Conservation (phyloP, 2,797 vertebrate genomes). For the Pogoniulus pusillus region DNA sequence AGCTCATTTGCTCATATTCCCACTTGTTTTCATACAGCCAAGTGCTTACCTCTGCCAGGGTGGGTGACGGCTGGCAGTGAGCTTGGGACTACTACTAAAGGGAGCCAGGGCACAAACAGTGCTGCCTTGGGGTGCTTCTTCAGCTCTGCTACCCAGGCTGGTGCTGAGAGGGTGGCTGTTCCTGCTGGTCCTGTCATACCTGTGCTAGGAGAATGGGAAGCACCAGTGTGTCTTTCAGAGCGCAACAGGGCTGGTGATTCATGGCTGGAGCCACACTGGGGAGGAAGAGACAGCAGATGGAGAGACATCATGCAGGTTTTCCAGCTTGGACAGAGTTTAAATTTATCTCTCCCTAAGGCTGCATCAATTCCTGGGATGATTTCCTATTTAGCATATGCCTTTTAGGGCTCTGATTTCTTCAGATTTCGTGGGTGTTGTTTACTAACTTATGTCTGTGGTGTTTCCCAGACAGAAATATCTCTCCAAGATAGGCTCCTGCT, state of each 20-base stretch:
- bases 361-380: background rate
- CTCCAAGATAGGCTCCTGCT: background rate
- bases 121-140: background rate
- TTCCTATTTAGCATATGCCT: background rate
- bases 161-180: background rate
- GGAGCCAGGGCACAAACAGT: background rate
- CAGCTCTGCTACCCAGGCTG: background rate
- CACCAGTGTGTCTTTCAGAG: background rate
- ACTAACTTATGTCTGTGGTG: background rate
- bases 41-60: background rate
- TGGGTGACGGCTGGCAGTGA: background rate
- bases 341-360: background rate
- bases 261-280: background rate
- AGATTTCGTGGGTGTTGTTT: background rate
- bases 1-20: rapidly evolving
- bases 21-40: background rate
- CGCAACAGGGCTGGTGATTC: background rate
- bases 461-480: background rate
- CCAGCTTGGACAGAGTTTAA: background rate
- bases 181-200: background rate
- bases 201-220: background rate
- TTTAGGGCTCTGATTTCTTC: constrained; percentile 9
- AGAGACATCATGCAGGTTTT: background rate
- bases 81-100: rapidly evolving
- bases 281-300: background rate